Percentiles rank a stretch among this genome's conserved stretches.
These are phyloP conservation scores for Heloderma charlesbogerti DNA, from an alignment of 2,113 vertebrate genomes.

Conservation along the genomic window DNA sequence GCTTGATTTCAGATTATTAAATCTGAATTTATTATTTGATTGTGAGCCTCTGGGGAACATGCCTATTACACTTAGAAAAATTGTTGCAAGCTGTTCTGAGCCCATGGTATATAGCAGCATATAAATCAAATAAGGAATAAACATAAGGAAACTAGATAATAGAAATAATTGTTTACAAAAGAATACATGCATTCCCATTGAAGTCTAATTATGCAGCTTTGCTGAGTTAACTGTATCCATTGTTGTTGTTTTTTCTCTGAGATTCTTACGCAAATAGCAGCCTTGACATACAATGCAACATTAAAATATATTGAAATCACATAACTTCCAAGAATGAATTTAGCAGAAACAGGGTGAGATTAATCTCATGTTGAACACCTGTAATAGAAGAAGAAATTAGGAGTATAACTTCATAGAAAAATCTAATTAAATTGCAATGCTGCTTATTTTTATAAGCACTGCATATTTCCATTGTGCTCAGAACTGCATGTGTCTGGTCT, in stretches of 20 bases:
- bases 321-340: background rate
- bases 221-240: background rate
- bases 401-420: background rate
- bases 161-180: background rate
- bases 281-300: background rate
- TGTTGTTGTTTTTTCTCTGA: background rate
- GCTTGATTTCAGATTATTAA: background rate
- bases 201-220: background rate
- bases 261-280: background rate
- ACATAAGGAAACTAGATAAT: background rate
- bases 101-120: background rate
- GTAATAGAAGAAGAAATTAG: background rate
- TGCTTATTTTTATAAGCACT: background rate
- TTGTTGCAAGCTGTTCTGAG: background rate
- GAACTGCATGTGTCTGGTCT: background rate
- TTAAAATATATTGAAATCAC: background rate
- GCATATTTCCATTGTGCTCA: background rate
- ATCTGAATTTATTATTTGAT: background rate
- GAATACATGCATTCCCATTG: background rate
- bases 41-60: background rate
- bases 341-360: background rate
- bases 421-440: slow-evolving; percentile 15
- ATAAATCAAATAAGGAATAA: background rate
- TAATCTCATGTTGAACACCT: background rate
- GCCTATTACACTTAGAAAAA: background rate